Conservation (phyloP, 2,113 vertebrate species). For the Caloenas nicobarica region DNA sequence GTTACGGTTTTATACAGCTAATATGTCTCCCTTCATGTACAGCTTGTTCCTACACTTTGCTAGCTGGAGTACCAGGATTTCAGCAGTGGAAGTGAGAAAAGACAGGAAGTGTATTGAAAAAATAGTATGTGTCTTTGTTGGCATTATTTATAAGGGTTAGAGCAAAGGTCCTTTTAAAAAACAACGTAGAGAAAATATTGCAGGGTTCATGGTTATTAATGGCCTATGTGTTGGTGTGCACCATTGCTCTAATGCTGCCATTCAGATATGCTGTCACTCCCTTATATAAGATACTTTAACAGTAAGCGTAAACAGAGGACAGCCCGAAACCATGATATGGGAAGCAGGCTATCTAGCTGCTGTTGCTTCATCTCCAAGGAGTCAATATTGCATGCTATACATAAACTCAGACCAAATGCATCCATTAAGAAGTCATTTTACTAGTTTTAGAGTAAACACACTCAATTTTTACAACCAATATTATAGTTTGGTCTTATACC, state of each 20-base stretch:
- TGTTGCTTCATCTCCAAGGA: not conserved
- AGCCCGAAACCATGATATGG: not conserved
- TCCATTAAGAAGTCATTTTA: not conserved
- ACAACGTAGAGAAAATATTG: slow-evolving; percentile 26
- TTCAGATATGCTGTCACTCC: not conserved
- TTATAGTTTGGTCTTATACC: not conserved
- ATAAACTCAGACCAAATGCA: not conserved
- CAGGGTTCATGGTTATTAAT: slow-evolving; percentile 19
- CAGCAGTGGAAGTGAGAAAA: not conserved
- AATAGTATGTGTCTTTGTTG: not conserved
- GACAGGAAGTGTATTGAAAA: not conserved
- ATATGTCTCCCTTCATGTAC: not conserved
- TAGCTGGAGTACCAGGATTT: not conserved
- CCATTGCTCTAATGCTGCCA: not conserved
- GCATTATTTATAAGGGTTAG: slow-evolving; percentile 24
- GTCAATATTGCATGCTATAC: not conserved
- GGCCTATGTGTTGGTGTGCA: not conserved
- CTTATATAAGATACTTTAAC: not conserved
- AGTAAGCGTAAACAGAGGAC: not conserved
- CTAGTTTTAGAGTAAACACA: not conserved
- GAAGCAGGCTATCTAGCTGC: not conserved
- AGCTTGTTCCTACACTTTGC: not conserved
- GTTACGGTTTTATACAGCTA: not conserved
- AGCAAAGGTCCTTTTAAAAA: slow-evolving; percentile 25
- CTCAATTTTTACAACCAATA: not conserved